Base-by-base conservation (phyloP, 2,113 vertebrate species). In the Cochlearius cochlearius region DNA sequence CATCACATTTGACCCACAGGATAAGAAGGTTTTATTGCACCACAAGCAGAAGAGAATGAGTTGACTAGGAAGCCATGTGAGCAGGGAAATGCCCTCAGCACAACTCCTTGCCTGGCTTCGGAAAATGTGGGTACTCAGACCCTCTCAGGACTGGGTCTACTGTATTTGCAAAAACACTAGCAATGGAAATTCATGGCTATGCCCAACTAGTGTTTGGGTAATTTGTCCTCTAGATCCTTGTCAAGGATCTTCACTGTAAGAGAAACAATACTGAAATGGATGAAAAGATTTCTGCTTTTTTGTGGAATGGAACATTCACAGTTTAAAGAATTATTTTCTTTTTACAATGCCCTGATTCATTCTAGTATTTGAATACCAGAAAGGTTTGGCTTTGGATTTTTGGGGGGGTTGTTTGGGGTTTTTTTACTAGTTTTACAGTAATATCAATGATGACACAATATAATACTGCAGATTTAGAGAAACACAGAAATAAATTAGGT, bases 341-440 rank as follows among this genome's bases (percentile, higher is more conserved):
- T 88, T 78, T 32, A 20, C 3, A 27, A 11, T 4, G 1, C 3
- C 3, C 23, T 49, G 26, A 41, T 66, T 82, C 11, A 23, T 29
- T 69, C 25, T 36, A 36, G 2, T 38, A 25, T 52, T 85, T 92
- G 39, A 69, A 56, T 41, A 66, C 2, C 11, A 67, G 41, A 88
- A 83, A 2, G 8, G 2, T 47, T 74, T 43, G 50, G 12, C 7
- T 15, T 89, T 74, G 43, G 12, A 36, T 13, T 82, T 86, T 4
- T 0, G 13, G 11, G 18, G 10, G 0, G 4, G 0, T 19, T 56
- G 6, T 58, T 68, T 59, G 6, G 10, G 5, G 3, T 26, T 56
- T 80, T 52, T 30, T 58, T 9, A 9, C 5, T 58, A 41, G 27
- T 36, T 63, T 87, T 87, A 39, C 22, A 86, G 26, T 43, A 39